Evolutionary conservation across 2,797 vertebrate genomes (phyloP).

Genomic region (Crossoptilon crossoptilon): DNA sequence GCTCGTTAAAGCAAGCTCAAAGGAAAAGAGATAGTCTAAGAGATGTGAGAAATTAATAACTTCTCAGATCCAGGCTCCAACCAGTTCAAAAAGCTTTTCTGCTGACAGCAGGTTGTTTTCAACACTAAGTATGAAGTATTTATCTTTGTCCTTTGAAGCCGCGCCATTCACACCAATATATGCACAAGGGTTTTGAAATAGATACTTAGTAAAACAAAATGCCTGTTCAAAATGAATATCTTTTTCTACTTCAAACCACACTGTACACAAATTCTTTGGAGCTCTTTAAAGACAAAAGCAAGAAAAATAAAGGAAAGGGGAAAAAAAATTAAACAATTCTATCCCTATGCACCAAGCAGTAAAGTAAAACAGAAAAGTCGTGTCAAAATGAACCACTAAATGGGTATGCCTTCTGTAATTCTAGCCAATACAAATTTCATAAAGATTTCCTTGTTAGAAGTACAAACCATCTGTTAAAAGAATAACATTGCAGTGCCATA

Average conservation of each 20-base stretch:
- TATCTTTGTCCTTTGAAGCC: conserved; percentile 53
- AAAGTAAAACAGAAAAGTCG: background rate
- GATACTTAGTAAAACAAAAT: conserved; percentile 52
- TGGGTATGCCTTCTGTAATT: background rate
- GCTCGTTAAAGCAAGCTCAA: background rate
- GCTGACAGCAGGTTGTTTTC: conserved; percentile 47
- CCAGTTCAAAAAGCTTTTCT: conserved; percentile 49
- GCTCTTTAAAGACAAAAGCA: conserved; percentile 44
- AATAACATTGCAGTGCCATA: background rate
- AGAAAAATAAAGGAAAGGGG: conserved; percentile 37
- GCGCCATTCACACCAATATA: conserved; percentile 43
- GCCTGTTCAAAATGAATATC: conserved; percentile 37
- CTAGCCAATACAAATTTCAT: conserved; percentile 53
- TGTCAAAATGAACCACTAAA: conserved; percentile 28
- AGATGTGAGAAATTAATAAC: conserved; percentile 37
- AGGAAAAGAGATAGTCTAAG: background rate
- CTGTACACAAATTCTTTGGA: background rate
- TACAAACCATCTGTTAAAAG: conserved; percentile 20
- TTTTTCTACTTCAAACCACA: conserved; percentile 35
- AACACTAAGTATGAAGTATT: conserved; percentile 21
- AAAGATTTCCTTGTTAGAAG: conserved; percentile 22
- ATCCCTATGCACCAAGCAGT: background rate
- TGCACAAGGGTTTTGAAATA: conserved; percentile 20
- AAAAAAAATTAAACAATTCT: background rate
- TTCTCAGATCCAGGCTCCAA: conserved; percentile 59